phyloP scores from a whole-genome alignment of 2,888 invertebrate genomes.

The Lycaena phlaeas region DNA sequence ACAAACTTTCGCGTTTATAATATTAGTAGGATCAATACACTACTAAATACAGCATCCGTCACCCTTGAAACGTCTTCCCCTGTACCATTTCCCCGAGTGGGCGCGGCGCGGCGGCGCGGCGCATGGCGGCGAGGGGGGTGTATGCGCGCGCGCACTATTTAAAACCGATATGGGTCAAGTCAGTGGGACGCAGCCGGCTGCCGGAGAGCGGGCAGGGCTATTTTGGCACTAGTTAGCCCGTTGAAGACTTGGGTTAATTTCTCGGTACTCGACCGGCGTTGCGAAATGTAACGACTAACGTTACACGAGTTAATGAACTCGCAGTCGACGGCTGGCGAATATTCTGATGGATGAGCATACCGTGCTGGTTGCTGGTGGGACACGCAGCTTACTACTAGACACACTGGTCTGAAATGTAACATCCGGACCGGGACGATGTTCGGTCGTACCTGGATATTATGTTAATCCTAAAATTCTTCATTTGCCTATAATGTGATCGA shows the following conservation, averaged over 20 bases:
- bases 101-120: too few relatives aligned
- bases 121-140: too few relatives aligned
- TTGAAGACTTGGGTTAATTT: constrained; percentile 18
- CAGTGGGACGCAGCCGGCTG: constrained; percentile 25
- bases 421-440: too few relatives aligned
- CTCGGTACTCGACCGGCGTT: not conserved
- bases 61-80: constrained; percentile 14
- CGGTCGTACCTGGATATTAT: too few relatives aligned
- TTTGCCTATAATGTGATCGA: too few relatives aligned
- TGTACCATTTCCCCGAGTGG: constrained; percentile 19
- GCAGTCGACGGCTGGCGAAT: too few relatives aligned
- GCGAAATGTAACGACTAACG: constrained; percentile 6
- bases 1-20: too few relatives aligned
- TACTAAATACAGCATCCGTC: constrained; percentile 6
- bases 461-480: too few relatives aligned
- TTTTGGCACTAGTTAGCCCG: constrained; percentile 13
- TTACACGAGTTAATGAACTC: constrained; percentile 18
- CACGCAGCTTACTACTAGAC: too few relatives aligned
- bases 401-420: too few relatives aligned
- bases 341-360: not conserved
- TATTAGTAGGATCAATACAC: not conserved
- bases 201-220: too few relatives aligned
- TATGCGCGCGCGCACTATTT: constrained; percentile 26
- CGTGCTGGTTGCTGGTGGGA: not conserved
- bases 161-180: constrained; percentile 27